These are phyloP conservation scores for Trichosurus vulpecula DNA, from an alignment of 2,797 vertebrate genomes.

Conservation along the genomic window DNA sequence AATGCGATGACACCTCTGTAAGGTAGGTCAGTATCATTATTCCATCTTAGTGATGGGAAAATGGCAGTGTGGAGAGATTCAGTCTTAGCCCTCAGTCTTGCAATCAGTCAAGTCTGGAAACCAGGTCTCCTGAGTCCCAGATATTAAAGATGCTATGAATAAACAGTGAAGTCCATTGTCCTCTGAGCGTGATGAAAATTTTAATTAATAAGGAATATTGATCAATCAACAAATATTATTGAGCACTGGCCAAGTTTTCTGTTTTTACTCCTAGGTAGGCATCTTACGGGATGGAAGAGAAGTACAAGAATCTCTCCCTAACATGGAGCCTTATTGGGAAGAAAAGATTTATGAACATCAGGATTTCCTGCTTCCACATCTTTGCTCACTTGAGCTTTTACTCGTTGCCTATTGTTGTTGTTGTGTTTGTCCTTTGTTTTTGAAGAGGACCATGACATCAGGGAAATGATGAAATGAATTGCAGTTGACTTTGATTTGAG, in stretches of 20 bases:
- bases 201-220: not conserved
- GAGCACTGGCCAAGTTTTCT: not conserved
- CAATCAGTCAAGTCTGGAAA: slow-evolving; percentile 3
- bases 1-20: not conserved
- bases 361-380: not conserved
- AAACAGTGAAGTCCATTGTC: not conserved
- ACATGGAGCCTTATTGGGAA: not conserved
- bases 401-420: no score
- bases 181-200: not conserved
- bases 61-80: not conserved
- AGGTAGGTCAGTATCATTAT: slow-evolving; percentile 12
- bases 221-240: not conserved
- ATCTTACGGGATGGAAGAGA: not conserved
- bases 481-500: no score
- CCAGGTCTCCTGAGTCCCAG: not conserved
- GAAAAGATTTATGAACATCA: not conserved
- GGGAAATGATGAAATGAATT: no score
- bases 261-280: not conserved
- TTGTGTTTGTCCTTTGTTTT: no score
- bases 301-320: not conserved
- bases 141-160: not conserved
- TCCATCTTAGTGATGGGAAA: slow-evolving; percentile 4
- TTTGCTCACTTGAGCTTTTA: not conserved
- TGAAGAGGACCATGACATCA: no score
- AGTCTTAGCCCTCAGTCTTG: not conserved